Percentiles rank a stretch among this genome's conserved stretches.
These are phyloP conservation scores for Oscheius sp. DNA, from an alignment of 1,140 invertebrate species.

Conservation along the genomic window DNA sequence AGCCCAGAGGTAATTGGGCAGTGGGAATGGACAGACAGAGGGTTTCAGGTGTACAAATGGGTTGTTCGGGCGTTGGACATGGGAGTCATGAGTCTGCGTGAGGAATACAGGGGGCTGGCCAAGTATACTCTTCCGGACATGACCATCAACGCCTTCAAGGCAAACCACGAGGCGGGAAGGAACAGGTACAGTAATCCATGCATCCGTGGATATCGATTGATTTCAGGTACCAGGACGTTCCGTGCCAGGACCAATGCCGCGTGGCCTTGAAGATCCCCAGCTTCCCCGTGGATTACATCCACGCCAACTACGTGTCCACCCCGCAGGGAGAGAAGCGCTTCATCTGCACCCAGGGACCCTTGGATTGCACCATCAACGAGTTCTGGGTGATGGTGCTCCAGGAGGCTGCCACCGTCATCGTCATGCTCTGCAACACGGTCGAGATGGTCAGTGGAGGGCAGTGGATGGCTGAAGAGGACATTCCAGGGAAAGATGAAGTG, in stretches of 20 bases:
- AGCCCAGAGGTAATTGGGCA: no score
- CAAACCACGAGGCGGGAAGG: slow-evolving; percentile 23
- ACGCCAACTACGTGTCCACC: slow-evolving; percentile 31
- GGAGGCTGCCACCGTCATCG: slow-evolving; percentile 60
- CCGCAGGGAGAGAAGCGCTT: neutral
- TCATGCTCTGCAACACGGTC: slow-evolving; percentile 63
- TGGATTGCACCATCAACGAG: slow-evolving; percentile 62
- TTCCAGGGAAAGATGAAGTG: slow-evolving; percentile 12
- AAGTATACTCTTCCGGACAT: slow-evolving; percentile 19
- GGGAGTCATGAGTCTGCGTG: neutral
- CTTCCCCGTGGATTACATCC: slow-evolving; percentile 24
- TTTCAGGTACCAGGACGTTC: slow-evolving; percentile 35
- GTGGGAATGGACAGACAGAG: no score
- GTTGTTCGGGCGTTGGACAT: slow-evolving; percentile 8
- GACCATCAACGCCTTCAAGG: slow-evolving; percentile 2
- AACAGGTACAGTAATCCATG: no score
- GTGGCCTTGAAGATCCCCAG: slow-evolving; percentile 17
- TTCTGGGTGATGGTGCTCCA: slow-evolving; percentile 65
- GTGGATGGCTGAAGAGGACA: no score
- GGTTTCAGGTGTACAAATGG: no score
- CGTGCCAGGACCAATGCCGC: slow-evolving; percentile 14
- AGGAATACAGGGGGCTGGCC: slow-evolving; percentile 17
- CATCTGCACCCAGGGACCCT: slow-evolving; percentile 31
- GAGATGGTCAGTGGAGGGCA: no score
- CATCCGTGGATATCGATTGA: no score